These are phyloP conservation scores for Masticophis lateralis DNA, from an alignment of 2,797 vertebrate genomes.

Conservation along the genomic window DNA sequence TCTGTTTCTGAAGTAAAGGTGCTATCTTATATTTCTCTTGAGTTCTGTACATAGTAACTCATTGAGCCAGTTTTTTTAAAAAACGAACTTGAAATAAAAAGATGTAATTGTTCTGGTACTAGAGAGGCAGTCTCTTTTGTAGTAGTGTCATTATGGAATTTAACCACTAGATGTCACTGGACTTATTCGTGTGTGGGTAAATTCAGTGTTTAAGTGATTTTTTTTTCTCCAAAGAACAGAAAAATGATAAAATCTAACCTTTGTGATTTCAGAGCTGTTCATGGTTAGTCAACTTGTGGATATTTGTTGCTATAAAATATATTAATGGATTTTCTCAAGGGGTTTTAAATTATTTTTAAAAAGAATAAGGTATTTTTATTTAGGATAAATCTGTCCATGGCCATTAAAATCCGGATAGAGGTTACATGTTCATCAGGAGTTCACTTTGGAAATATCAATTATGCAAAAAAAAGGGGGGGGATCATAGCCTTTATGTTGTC, in stretches of 20 bases:
- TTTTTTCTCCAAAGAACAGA: neutral
- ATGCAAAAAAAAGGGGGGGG: no score
- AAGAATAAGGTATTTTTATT: neutral
- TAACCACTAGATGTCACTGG: neutral
- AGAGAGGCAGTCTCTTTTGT: neutral
- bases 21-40: neutral
- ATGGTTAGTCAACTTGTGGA: neutral
- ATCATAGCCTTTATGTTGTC: neutral
- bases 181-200: neutral
- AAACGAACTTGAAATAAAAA: neutral
- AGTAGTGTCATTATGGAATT: neutral
- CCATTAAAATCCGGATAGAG: neutral
- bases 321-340: neutral
- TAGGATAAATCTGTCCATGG: neutral
- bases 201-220: neutral
- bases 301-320: neutral
- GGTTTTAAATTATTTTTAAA: neutral
- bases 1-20: neutral
- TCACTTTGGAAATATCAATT: neutral
- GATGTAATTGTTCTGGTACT: no score
- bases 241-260: neutral
- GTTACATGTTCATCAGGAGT: neutral
- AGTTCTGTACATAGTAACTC: neutral
- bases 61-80: neutral
- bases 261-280: neutral